These are phyloP conservation scores for Eulemur rufifrons DNA, from an alignment of 2,113 vertebrate species.

Conservation along the genomic window DNA sequence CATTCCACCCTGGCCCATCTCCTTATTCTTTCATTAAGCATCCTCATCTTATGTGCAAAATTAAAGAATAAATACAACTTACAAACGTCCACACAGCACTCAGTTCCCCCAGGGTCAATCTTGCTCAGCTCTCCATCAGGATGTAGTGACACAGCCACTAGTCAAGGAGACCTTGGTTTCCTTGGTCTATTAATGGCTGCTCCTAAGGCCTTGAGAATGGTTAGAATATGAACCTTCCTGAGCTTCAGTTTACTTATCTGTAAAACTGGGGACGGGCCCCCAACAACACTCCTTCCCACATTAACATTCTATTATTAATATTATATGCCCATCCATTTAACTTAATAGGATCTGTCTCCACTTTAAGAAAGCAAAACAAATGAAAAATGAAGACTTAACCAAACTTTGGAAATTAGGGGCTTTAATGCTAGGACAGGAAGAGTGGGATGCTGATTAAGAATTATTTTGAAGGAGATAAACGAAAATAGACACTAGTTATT, in stretches of 20 bases:
- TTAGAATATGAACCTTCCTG: background rate
- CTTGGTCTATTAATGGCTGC: background rate
- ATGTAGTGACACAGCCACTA: background rate
- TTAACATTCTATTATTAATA: background rate
- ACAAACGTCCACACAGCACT: background rate
- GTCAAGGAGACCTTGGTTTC: background rate
- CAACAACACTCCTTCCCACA: background rate
- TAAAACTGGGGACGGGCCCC: background rate
- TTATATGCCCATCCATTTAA: background rate
- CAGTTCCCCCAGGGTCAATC: no score
- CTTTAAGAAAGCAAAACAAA: background rate
- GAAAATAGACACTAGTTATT: background rate
- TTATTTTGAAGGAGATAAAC: background rate
- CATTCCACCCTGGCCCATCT: background rate
- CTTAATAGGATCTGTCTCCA: background rate
- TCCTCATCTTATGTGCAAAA: background rate
- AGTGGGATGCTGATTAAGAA: background rate
- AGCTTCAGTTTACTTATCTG: background rate
- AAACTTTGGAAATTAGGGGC: background rate
- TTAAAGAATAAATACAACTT: background rate
- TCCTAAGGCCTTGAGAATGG: background rate
- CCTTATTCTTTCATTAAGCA: background rate
- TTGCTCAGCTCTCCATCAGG: background rate
- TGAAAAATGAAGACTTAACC: background rate
- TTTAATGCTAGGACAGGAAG: background rate